phyloP scores from a whole-genome alignment of 53 echinoderm and acorn worm genomes.

The Astropecten irregularis region DNA sequence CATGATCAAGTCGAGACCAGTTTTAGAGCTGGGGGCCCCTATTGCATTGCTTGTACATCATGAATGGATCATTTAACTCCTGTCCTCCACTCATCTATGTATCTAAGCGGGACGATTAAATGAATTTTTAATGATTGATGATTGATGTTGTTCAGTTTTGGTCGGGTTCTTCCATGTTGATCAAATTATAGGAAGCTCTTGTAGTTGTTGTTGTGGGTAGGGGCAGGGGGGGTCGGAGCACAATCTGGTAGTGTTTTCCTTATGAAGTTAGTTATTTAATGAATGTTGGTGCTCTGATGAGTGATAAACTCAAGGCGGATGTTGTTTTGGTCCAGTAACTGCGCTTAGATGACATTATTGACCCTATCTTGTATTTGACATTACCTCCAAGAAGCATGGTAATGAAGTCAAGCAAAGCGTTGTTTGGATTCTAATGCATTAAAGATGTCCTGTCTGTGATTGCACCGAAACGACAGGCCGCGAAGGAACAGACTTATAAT shows the following conservation, averaged over 20 bases:
- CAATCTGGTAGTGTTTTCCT: conserved; percentile 8
- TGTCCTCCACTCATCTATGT: conserved; percentile 8
- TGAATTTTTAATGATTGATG: conserved; percentile 10
- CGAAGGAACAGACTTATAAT: too few species aligned
- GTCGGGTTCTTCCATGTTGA: conserved; percentile 33
- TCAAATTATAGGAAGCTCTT: neutral
- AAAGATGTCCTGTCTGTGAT: too few species aligned
- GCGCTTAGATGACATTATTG: neutral
- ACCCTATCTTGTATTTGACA: too few species aligned
- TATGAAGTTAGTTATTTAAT: neutral
- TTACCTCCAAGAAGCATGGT: too few species aligned
- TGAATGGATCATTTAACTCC: conserved; percentile 32
- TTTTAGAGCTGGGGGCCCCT: neutral
- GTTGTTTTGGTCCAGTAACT: neutral
- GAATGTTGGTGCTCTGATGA: neutral
- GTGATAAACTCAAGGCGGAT: neutral
- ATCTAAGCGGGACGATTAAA: too few species aligned
- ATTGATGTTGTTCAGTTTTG: conserved; percentile 4
- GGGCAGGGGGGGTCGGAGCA: neutral
- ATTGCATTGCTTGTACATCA: neutral
- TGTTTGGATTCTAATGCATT: too few species aligned
- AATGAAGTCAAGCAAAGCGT: too few species aligned
- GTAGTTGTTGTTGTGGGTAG: neutral
- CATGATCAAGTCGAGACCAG: neutral
- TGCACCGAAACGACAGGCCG: too few species aligned